These are phyloP conservation scores for Perca flavescens DNA, from an alignment of 2,113 vertebrate genomes.

Conservation along the genomic window DNA sequence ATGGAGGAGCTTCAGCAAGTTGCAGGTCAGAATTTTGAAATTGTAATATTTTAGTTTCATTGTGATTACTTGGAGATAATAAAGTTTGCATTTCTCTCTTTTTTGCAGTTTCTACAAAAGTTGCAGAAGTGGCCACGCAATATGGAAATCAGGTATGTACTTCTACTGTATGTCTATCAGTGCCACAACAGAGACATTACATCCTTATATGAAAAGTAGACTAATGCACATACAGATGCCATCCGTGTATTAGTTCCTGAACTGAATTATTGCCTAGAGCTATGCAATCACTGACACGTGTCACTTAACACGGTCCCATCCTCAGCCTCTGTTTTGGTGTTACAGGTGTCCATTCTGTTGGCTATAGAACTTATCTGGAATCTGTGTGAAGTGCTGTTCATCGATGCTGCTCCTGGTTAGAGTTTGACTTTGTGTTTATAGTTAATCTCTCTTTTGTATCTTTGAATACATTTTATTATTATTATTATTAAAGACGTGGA, in stretches of 20 bases:
- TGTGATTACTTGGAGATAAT: background rate
- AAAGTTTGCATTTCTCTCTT: conserved; percentile 24
- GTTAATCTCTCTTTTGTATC: background rate
- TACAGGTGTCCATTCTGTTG: conserved; percentile 93
- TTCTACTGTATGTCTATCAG: background rate
- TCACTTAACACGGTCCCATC: background rate
- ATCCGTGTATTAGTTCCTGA: background rate
- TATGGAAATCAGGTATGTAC: conserved; percentile 90
- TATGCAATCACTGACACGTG: background rate
- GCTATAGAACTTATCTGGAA: conserved; percentile 98
- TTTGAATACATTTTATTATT: background rate
- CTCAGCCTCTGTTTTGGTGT: conserved; percentile 22
- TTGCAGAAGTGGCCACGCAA: conserved; percentile 79
- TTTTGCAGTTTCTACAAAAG: conserved; percentile 86
- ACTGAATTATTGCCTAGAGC: too few species aligned
- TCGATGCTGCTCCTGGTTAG: conserved; percentile 93
- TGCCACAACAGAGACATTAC: background rate
- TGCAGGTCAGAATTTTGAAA: conserved; percentile 81
- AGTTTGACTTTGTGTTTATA: conserved; percentile 1
- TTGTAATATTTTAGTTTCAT: background rate
- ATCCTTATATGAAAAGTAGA: background rate
- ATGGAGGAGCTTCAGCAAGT: conserved; percentile 95
- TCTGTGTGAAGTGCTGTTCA: conserved; percentile 97
- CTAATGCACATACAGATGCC: background rate
- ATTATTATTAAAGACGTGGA: background rate